Evolutionary conservation across 2,888 invertebrate genomes (phyloP).

Genomic region (Palloptera scutellata): DNA sequence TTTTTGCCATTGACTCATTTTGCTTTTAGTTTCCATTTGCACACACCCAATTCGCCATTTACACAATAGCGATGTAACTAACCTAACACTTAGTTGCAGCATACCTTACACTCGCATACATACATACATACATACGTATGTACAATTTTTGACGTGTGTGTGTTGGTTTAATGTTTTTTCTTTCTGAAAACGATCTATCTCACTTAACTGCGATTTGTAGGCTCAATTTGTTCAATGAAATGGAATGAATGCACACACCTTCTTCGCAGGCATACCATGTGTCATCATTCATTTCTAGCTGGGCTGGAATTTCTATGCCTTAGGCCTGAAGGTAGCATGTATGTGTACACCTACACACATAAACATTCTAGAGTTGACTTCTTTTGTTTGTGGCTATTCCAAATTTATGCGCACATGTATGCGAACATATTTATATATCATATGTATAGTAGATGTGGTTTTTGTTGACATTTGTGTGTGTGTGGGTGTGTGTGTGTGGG

Average conservation of each 20-base stretch:
- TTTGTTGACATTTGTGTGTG: background rate
- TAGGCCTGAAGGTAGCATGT: background rate
- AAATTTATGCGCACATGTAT: too few relatives aligned
- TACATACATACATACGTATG: too few relatives aligned
- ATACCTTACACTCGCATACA: too few relatives aligned
- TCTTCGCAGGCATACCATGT: background rate
- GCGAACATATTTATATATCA: too few relatives aligned
- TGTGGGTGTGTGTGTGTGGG: background rate
- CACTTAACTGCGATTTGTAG: constrained; percentile 19
- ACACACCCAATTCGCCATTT: too few relatives aligned
- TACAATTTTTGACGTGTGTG: too few relatives aligned
- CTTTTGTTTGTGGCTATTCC: too few relatives aligned
- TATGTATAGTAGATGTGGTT: background rate
- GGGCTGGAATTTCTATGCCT: background rate
- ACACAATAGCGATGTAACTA: too few relatives aligned
- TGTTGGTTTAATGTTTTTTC: background rate
- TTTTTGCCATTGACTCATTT: too few relatives aligned
- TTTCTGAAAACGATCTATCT: constrained; percentile 16
- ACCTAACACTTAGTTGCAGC: too few relatives aligned
- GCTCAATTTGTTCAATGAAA: constrained; percentile 10
- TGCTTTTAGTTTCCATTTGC: too few relatives aligned
- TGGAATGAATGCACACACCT: background rate
- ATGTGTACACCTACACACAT: background rate
- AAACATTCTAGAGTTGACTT: background rate
- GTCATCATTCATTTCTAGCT: constrained; percentile 13